Conservation (phyloP, 2,888 invertebrate species). For the Noctua comes region DNA sequence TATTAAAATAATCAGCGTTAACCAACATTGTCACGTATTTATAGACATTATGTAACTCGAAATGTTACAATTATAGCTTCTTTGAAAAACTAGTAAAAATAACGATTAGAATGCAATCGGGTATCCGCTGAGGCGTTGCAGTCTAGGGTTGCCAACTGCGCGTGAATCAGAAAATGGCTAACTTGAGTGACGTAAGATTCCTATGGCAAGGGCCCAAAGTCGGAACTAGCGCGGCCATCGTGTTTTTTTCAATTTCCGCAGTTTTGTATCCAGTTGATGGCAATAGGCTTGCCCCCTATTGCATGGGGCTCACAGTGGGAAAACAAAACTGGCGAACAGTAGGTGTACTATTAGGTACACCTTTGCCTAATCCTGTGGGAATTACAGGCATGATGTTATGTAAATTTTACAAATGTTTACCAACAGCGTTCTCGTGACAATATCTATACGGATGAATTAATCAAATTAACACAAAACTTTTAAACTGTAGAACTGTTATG, state of each 20-base stretch:
- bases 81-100: slow-evolving; percentile 30
- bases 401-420: not conserved
- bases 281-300: not conserved
- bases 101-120: slow-evolving; percentile 34
- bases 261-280: not conserved
- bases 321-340: not conserved
- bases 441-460: not conserved
- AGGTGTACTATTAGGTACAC: not conserved
- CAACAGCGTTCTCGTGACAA: not conserved
- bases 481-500: not conserved
- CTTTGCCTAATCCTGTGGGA: not conserved
- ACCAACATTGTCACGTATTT: slow-evolving; percentile 36
- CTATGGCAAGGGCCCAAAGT: not conserved
- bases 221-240: not conserved
- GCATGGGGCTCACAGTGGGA: not conserved
- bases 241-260: not conserved
- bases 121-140: not conserved
- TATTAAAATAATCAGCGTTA: slow-evolving; percentile 43
- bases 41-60: slow-evolving; percentile 43
- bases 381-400: not conserved
- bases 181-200: not conserved
- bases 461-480: not conserved
- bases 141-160: slow-evolving; percentile 9
- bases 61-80: slow-evolving; percentile 27
- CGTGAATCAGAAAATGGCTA: not conserved